Conservation (phyloP, 2,888 invertebrate species). For the Byasa hedistus region DNA sequence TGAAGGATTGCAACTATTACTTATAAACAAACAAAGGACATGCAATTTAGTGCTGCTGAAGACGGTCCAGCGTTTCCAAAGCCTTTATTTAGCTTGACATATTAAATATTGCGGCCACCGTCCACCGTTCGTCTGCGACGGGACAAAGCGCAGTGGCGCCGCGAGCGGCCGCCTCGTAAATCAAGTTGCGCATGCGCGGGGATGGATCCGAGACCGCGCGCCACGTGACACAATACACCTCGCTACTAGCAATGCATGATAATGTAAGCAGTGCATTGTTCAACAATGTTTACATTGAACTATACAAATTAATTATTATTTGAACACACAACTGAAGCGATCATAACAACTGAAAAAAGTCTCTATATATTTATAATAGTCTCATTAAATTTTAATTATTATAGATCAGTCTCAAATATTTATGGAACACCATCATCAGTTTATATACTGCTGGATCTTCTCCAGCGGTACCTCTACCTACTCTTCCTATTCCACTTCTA, state of each 20-base stretch:
- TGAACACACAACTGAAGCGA: too few species aligned
- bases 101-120: conserved; percentile 38
- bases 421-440: too few species aligned
- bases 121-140: not conserved
- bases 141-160: conserved; percentile 43
- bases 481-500: too few species aligned
- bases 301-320: too few species aligned
- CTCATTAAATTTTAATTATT: too few species aligned
- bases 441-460: too few species aligned
- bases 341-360: too few species aligned
- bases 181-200: conserved; percentile 49
- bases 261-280: conserved; percentile 1
- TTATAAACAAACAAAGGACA: conserved; percentile 17
- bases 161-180: conserved; percentile 40
- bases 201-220: conserved; percentile 37
- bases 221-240: conserved; percentile 29
- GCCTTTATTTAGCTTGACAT: conserved; percentile 43
- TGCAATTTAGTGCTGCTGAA: conserved; percentile 18
- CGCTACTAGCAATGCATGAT: conserved; percentile 32
- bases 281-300: too few species aligned
- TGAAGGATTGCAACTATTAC: conserved; percentile 11
- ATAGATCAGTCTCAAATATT: too few species aligned
- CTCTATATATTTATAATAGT: too few species aligned
- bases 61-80: conserved; percentile 25
- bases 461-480: too few species aligned